Evolutionary conservation across 2,888 invertebrate genomes (phyloP).

Genomic region (Lacanobia oleracea): DNA sequence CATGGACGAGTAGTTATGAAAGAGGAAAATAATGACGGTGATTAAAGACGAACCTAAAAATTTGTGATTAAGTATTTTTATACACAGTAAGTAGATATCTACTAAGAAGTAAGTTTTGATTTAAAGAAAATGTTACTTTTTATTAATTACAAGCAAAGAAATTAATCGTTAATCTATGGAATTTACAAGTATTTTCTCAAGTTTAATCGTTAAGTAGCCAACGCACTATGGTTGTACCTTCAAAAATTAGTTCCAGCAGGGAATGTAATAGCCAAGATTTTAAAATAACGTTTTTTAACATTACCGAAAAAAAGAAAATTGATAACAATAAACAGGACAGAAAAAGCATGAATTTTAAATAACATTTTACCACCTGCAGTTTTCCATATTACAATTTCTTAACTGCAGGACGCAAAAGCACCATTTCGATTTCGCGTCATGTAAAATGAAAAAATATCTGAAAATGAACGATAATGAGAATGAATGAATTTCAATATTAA

Average conservation of each 20-base stretch:
- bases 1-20: not conserved
- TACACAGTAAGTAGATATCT: too few species aligned
- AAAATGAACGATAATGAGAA: constrained; percentile 31
- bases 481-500: not conserved
- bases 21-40: too few species aligned
- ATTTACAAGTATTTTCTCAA: not conserved
- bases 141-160: too few species aligned
- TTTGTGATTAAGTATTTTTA: too few species aligned
- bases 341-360: not conserved
- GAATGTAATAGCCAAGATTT: not conserved
- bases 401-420: not conserved
- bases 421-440: not conserved
- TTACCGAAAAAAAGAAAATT: not conserved
- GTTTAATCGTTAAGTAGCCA: not conserved
- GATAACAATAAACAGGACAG: not conserved
- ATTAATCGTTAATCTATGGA: not conserved
- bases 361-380: constrained; percentile 2
- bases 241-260: too few species aligned
- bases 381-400: not conserved
- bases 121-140: too few species aligned
- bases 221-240: too few species aligned
- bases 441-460: constrained; percentile 23
- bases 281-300: not conserved
- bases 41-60: too few species aligned
- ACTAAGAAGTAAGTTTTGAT: too few species aligned